These are phyloP conservation scores for Danionella cerebrum DNA, from an alignment of 2,113 vertebrate genomes.

Conservation along the genomic window DNA sequence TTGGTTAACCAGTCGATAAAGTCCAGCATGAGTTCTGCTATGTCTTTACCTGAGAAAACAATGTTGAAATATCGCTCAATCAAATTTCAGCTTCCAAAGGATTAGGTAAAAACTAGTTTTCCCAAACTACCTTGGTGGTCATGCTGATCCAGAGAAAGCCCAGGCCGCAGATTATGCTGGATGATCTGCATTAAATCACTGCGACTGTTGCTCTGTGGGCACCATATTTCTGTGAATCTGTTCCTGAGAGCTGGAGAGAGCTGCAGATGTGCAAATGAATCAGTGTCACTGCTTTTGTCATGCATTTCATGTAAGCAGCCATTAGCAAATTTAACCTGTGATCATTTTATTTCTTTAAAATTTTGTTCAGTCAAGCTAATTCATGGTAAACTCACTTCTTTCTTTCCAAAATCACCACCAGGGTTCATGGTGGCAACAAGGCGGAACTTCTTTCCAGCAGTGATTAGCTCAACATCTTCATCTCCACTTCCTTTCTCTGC, in stretches of 20 bases:
- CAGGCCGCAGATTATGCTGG: constrained; percentile 76
- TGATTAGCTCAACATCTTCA: constrained; percentile 79
- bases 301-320: background rate
- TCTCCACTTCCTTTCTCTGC: constrained; percentile 90
- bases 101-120: too few species aligned
- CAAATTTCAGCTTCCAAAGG: background rate
- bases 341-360: background rate
- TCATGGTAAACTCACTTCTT: constrained; percentile 77
- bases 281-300: background rate
- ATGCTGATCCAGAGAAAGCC: constrained; percentile 67
- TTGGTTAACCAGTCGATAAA: constrained; percentile 86
- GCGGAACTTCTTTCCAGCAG: constrained; percentile 73
- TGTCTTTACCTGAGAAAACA: constrained; percentile 63
- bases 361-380: background rate
- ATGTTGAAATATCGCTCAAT: background rate
- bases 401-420: constrained; percentile 96
- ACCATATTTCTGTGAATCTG: constrained; percentile 97
- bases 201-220: constrained; percentile 79
- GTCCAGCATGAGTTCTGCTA: constrained; percentile 88
- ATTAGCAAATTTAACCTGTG: background rate
- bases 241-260: constrained; percentile 93
- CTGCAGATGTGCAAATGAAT: constrained; percentile 54
- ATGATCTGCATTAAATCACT: constrained; percentile 86
- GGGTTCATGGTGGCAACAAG: constrained; percentile 97
- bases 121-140: constrained; percentile 63